These are phyloP conservation scores for Xenus cinereus DNA, from an alignment of 2,113 vertebrate species.

Conservation along the genomic window DNA sequence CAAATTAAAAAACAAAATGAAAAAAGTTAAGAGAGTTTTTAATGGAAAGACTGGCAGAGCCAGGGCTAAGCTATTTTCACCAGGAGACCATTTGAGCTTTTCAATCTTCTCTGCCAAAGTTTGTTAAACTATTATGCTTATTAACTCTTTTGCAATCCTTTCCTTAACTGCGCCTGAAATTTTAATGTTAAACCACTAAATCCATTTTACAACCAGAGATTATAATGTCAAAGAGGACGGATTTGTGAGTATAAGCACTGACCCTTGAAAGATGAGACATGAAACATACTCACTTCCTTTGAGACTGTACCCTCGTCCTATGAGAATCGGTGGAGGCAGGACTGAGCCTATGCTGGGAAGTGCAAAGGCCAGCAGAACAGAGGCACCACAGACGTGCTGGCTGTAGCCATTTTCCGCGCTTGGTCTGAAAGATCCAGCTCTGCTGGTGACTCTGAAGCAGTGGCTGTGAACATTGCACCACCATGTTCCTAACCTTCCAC, in stretches of 20 bases:
- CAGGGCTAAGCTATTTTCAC: background rate
- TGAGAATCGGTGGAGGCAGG: accelerated
- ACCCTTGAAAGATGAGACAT: slow-evolving; percentile 23
- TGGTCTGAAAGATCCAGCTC: background rate
- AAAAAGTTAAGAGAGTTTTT: background rate
- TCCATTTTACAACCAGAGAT: slow-evolving; percentile 49
- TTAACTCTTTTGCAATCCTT: slow-evolving; percentile 49
- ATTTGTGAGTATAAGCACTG: slow-evolving; percentile 57
- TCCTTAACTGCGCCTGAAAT: slow-evolving; percentile 59
- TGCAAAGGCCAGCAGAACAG: background rate
- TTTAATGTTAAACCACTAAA: slow-evolving; percentile 56
- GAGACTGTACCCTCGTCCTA: background rate
- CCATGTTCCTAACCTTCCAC: background rate
- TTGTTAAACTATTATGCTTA: slow-evolving; percentile 55
- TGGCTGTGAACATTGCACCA: background rate
- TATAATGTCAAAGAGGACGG: slow-evolving; percentile 31
- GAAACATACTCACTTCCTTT: background rate
- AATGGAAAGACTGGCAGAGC: background rate
- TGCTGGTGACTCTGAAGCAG: background rate
- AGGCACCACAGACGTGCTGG: background rate
- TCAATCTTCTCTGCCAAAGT: slow-evolving; percentile 24
- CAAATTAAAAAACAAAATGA: slow-evolving; percentile 18
- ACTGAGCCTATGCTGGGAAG: background rate
- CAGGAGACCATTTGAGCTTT: background rate
- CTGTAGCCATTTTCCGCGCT: background rate